Evolutionary conservation across 1,140 invertebrate species (phyloP).

Genomic region (Aphis craccivora): DNA sequence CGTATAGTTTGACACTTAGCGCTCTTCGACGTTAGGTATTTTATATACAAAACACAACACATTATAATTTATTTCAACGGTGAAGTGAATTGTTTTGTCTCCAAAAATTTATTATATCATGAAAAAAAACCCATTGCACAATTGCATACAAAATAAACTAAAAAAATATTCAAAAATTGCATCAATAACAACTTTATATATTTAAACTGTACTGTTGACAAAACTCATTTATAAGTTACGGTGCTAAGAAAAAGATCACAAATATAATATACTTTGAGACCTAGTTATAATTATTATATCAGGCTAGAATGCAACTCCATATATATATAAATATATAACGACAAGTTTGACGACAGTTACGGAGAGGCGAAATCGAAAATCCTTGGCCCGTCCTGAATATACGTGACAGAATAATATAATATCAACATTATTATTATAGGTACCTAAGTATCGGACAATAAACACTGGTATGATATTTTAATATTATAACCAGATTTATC

Average conservation of each 20-base stretch:
- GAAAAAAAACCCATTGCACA: not conserved
- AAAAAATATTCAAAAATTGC: too few relatives aligned
- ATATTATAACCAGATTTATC: not conserved
- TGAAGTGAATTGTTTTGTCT: not conserved
- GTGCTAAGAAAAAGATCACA: not conserved
- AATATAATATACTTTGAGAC: not conserved
- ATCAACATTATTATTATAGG: not conserved
- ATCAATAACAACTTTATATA: too few relatives aligned
- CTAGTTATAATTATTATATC: not conserved
- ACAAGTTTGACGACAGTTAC: not conserved
- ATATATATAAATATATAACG: not conserved
- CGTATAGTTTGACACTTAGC: not conserved
- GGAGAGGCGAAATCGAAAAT: not conserved
- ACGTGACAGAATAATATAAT: slow-evolving; percentile 9
- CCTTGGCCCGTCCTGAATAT: slow-evolving; percentile 24
- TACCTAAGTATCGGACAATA: not conserved
- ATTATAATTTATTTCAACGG: not conserved
- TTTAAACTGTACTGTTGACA: not conserved
- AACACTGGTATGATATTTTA: not conserved
- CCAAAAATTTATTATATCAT: not conserved
- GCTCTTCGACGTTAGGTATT: not conserved
- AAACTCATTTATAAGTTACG: not conserved
- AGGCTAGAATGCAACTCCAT: not conserved
- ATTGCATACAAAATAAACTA: too few relatives aligned
- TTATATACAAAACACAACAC: not conserved